phyloP scores from a whole-genome alignment of 2,888 invertebrate genomes.

The Tethea ocularis region DNA sequence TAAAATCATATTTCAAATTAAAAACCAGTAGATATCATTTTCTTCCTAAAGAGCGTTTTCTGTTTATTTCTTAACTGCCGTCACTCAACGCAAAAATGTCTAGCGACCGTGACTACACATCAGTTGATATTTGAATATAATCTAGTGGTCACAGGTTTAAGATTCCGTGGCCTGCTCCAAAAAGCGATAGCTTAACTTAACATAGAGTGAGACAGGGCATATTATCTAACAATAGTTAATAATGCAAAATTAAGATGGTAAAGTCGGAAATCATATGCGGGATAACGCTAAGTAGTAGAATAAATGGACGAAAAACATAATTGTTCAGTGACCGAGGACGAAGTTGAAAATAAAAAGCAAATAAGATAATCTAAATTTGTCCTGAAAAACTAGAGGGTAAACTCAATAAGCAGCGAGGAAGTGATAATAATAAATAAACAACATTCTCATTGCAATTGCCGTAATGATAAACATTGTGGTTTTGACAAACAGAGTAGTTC shows the following conservation, averaged over 20 bases:
- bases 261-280: neutral
- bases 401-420: neutral
- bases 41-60: neutral
- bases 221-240: neutral
- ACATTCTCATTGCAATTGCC: neutral
- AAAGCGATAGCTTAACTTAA: neutral
- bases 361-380: too few relatives aligned
- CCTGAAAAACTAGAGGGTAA: too few relatives aligned
- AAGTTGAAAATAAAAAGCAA: too few relatives aligned
- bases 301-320: neutral
- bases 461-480: too few relatives aligned
- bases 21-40: neutral
- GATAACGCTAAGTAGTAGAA: neutral
- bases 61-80: neutral
- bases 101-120: neutral
- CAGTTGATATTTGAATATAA: neutral
- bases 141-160: too few relatives aligned
- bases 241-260: neutral
- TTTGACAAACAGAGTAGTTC: too few relatives aligned
- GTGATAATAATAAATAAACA: neutral
- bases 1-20: neutral
- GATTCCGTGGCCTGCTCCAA: too few relatives aligned
- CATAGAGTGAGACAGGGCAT: neutral
- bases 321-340: too few relatives aligned
- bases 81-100: neutral